phyloP scores from a whole-genome alignment of 1,140 invertebrate genomes.

The Eumaeus atala region DNA sequence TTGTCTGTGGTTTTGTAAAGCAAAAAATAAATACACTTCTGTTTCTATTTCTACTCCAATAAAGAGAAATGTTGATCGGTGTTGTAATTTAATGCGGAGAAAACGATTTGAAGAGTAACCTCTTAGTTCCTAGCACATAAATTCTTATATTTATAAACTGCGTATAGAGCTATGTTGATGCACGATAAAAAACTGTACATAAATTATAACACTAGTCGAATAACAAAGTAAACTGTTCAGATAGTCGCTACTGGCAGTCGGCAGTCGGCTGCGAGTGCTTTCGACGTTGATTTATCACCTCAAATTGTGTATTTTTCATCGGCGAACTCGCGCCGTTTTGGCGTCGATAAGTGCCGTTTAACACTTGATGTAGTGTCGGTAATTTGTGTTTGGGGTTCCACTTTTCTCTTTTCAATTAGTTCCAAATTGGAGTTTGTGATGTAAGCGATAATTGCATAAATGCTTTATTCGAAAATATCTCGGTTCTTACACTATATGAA shows the following conservation, averaged over 20 bases:
- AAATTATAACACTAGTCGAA: conserved; percentile 40
- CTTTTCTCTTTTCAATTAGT: conserved; percentile 69
- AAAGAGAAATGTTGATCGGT: too few species aligned
- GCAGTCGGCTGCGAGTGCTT: conserved; percentile 20
- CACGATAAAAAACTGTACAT: conserved; percentile 38
- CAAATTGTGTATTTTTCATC: conserved; percentile 72
- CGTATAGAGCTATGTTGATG: conserved; percentile 4
- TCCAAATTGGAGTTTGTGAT: conserved; percentile 53
- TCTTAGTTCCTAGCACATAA: too few species aligned
- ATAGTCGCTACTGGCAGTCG: conserved; percentile 39
- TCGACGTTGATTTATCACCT: conserved; percentile 61
- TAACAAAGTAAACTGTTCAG: conserved; percentile 54
- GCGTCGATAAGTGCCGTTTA: conserved; percentile 68
- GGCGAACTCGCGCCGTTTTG: conserved; percentile 56
- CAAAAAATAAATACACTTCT: too few species aligned
- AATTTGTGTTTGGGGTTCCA: conserved; percentile 60
- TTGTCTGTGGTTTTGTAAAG: too few species aligned
- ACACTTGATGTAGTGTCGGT: conserved; percentile 72
- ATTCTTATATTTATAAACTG: too few species aligned
- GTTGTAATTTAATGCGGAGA: too few species aligned
- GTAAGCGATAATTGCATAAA: conserved; percentile 39
- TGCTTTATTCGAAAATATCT: conserved; percentile 21
- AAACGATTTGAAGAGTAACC: too few species aligned
- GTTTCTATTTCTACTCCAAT: too few species aligned
- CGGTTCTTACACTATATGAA: too few species aligned